Evolutionary conservation across 2,797 vertebrate species (phyloP).

Genomic region (Uromys caudimaculatus): DNA sequence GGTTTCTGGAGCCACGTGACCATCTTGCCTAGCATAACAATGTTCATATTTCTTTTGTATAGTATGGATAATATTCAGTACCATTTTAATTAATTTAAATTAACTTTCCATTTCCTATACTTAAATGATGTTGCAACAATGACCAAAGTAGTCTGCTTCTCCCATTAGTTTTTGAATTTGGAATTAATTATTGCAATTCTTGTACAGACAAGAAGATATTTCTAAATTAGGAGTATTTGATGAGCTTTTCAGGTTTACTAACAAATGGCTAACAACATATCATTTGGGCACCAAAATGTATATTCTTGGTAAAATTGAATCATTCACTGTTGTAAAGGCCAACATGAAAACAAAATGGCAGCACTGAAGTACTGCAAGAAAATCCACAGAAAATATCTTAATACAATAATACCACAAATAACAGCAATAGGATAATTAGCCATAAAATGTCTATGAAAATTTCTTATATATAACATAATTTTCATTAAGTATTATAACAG

Average conservation of each 20-base stretch:
- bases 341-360: not conserved
- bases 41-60: constrained; percentile 4
- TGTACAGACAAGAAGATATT: not conserved
- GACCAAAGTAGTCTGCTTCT: not conserved
- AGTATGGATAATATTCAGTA: constrained; percentile 18
- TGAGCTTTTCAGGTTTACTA: constrained; percentile 26
- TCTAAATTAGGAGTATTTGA: constrained; percentile 40
- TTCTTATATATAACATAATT: constrained; percentile 14
- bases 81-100: constrained; percentile 23
- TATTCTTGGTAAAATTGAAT: constrained; percentile 44
- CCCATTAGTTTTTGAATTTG: constrained; percentile 31
- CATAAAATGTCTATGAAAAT: not conserved
- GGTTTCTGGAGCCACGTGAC: too few relatives aligned
- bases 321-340: constrained; percentile 42
- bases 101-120: constrained; percentile 21
- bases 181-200: constrained; percentile 53
- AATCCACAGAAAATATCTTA: not conserved
- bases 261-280: constrained; percentile 32
- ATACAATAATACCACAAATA: not conserved
- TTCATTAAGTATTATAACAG: constrained; percentile 36
- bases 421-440: not conserved
- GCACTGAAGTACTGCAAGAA: not conserved
- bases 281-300: constrained; percentile 33
- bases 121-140: constrained; percentile 24
- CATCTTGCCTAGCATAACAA: too few relatives aligned